A percentile compares a stretch with the other conserved stretches of the same genome.
Evolutionary conservation across 2,113 vertebrate species (phyloP).

Genomic region (Gopherus flavomarginatus): DNA sequence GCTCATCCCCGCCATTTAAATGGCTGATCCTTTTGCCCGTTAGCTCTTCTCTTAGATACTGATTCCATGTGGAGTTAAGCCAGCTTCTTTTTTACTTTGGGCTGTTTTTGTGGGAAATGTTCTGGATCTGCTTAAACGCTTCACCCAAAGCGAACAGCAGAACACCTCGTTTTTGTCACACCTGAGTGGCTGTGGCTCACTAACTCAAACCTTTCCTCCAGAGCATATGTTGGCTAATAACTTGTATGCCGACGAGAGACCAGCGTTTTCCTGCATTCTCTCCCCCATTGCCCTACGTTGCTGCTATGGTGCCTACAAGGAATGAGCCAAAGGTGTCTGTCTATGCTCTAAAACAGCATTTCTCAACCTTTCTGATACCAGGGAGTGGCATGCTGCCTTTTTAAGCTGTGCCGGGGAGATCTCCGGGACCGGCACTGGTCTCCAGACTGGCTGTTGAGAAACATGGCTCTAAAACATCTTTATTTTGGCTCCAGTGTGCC

Average conservation of each 20-base stretch:
- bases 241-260: not conserved
- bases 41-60: not conserved
- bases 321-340: rapidly evolving
- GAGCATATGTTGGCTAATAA: not conserved
- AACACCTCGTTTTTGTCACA: not conserved
- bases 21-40: not conserved
- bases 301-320: not conserved
- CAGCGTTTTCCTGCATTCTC: rapidly evolving
- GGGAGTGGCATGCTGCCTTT: not conserved
- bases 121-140: slow-evolving; percentile 52
- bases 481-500: not conserved
- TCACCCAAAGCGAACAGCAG: slow-evolving; percentile 41
- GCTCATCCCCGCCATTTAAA: rapidly evolving
- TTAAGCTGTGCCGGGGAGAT: not conserved
- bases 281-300: not conserved
- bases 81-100: not conserved
- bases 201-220: not conserved
- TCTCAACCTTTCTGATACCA: not conserved
- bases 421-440: too few species aligned
- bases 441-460: not conserved
- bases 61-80: rapidly evolving
- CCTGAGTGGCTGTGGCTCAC: not conserved
- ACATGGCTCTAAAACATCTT: not conserved
- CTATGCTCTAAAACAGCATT: not conserved
- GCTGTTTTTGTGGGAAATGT: not conserved